Percentiles rank a stretch among this genome's conserved stretches.
Conservation (phyloP, 2,888 invertebrate species). For the Cephus pygmeus region DNA sequence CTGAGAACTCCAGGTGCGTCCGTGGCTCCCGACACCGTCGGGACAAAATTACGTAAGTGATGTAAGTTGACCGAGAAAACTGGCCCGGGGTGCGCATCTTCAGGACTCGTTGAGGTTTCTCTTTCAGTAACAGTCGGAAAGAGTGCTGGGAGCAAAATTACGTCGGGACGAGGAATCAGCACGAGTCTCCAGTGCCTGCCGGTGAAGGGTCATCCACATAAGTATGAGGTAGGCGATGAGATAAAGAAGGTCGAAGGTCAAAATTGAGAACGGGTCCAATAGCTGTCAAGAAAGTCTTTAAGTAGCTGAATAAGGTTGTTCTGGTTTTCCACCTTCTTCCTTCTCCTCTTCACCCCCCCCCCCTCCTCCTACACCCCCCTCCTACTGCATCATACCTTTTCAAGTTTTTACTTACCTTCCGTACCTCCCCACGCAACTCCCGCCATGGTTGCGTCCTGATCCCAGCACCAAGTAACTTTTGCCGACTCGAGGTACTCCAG, state of each 20-base stretch:
- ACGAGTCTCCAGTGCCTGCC: constrained; percentile 22
- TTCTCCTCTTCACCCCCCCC: neutral
- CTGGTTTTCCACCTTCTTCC: neutral
- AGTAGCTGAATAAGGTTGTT: neutral
- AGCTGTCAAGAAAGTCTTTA: neutral
- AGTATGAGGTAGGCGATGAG: constrained; percentile 15
- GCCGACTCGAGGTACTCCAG: constrained; percentile 33
- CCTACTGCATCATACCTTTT: no score
- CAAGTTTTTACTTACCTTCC: no score
- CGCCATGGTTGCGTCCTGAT: constrained; percentile 7
- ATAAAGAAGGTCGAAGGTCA: neutral
- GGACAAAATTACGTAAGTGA: constrained; percentile 59
- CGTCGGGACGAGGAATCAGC: constrained; percentile 10
- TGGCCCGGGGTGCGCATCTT: neutral
- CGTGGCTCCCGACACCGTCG: constrained; percentile 13
- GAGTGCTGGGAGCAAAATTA: neutral
- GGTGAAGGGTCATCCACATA: constrained; percentile 7
- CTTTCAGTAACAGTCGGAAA: constrained; percentile 13
- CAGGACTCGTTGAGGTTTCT: constrained; percentile 2
- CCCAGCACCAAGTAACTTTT: constrained; percentile 40
- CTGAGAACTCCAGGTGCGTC: constrained; percentile 3
- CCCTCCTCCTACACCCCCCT: no score
- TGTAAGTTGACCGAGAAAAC: constrained; percentile 39
- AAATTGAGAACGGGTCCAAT: neutral
- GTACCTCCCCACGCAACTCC: no score